Base-by-base conservation (phyloP, 2,113 vertebrate genomes). In the Catagonus wagneri region DNA sequence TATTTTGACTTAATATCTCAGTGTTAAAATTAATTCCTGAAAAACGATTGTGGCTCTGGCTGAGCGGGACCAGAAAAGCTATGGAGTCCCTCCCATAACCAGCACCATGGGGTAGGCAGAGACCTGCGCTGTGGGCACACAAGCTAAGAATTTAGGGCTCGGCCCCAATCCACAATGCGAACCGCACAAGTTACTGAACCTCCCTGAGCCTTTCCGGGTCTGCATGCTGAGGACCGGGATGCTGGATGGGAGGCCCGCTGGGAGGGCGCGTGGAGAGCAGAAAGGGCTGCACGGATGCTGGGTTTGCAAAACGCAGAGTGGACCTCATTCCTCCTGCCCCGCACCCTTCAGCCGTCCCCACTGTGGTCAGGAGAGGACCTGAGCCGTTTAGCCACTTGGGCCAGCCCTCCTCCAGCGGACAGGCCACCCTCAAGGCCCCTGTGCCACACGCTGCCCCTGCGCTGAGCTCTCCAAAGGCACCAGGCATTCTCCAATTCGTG, bases 21-120 rank as follows among this genome's bases (percentile, higher is more conserved):
- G 17, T 74, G 65, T 71, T 86, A 50, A 86, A 81, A 50, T 32
- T 58, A 29, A 93, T 75, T 84, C 54, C 90, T 54, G 25, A 44
- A 78, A 58, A 56, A 14, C 93, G 78, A 84, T 29, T 36, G 22
- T 60, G 20, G 29, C 36, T 76, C 39, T 25, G 1, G 65, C 56
- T 80, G 29, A 88, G 29, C 76, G 36, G 75, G 32, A 52, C 10
- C 34, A 58, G 87, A 58, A 85, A 71, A 63, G 61, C 44, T 32
- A 9, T 1, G 1, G 79, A 54, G 52, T 17, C 50, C 20, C 68
- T 76, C 86, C 76, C 36, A 1, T 6, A n/a, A 58, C 20, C 69
- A 25, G 61, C 14, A 29, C 29, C 13, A 3, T 0, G 11, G 34
- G n/a, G 4, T 10, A 17, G 36, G 12, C 0, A 44, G n/a, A 44